Conservation (phyloP, 2,888 invertebrate genomes). For the Acanthosoma haemorrhoidale region DNA sequence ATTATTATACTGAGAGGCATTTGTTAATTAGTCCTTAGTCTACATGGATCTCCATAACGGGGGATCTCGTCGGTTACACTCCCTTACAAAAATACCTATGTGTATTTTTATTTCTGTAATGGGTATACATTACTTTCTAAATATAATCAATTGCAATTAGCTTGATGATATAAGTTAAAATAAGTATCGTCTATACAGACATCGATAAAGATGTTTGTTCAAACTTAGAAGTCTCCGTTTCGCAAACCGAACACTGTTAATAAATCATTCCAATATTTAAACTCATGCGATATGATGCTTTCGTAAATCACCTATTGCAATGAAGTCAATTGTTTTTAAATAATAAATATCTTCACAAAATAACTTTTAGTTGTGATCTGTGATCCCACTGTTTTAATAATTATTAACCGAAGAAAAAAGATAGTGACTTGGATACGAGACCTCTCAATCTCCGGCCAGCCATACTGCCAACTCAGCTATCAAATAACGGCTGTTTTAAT, state of each 20-base stretch:
- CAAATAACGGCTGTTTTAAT: too few relatives aligned
- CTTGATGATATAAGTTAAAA: too few relatives aligned
- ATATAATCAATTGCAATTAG: background rate
- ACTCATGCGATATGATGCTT: background rate
- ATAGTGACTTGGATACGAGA: too few relatives aligned
- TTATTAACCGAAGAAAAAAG: too few relatives aligned
- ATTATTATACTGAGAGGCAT: background rate
- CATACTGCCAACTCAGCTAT: too few relatives aligned
- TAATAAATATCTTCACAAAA: constrained; percentile 2
- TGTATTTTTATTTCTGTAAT: background rate
- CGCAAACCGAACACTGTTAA: background rate
- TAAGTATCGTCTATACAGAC: too few relatives aligned
- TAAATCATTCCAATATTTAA: background rate
- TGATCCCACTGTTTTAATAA: too few relatives aligned
- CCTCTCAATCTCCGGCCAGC: too few relatives aligned
- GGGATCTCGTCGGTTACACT: background rate
- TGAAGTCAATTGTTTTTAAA: background rate
- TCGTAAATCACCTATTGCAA: background rate
- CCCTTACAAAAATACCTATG: constrained; percentile 3
- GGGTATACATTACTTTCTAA: background rate
- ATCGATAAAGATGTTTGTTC: too few relatives aligned
- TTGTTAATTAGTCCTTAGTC: background rate
- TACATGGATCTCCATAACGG: background rate
- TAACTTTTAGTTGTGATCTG: too few relatives aligned
- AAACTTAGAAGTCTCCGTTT: background rate